phyloP scores from a whole-genome alignment of 2,888 invertebrate species.

The Ophraella communa region DNA sequence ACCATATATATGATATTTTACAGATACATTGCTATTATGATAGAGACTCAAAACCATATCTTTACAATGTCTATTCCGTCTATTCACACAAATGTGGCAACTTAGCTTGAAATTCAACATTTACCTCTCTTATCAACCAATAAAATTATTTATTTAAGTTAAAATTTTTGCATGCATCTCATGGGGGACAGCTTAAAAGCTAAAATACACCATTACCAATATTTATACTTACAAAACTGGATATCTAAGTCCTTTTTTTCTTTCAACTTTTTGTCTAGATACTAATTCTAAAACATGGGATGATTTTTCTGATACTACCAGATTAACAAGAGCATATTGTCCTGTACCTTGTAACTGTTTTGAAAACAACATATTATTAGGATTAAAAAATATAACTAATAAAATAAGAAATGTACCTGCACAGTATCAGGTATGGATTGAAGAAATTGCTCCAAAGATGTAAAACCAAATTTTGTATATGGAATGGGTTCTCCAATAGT shows the following conservation, averaged over 20 bases:
- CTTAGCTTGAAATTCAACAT: too few species aligned
- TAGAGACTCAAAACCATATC: too few species aligned
- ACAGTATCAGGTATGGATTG: constrained; percentile 47
- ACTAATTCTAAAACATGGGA: constrained; percentile 52
- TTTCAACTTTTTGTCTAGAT: constrained; percentile 41
- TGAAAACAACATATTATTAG: constrained; percentile 8
- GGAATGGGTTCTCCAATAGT: constrained; percentile 47
- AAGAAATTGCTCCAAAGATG: constrained; percentile 44
- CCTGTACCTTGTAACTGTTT: constrained; percentile 47
- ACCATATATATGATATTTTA: too few species aligned
- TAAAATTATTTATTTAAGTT: too few species aligned
- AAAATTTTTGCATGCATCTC: too few species aligned
- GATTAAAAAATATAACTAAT: neutral
- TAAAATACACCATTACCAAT: too few species aligned
- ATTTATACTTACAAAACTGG: neutral
- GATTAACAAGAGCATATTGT: constrained; percentile 40
- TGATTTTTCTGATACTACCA: constrained; percentile 43
- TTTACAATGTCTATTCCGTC: too few species aligned
- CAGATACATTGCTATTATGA: too few species aligned
- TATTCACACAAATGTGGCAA: too few species aligned
- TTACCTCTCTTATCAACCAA: too few species aligned
- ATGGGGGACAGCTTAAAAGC: too few species aligned
- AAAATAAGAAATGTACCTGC: constrained; percentile 26
- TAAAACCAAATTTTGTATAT: constrained; percentile 43
- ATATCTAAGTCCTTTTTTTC: constrained; percentile 9